Percentiles rank a stretch among this genome's conserved stretches.
Evolutionary conservation across 2,888 invertebrate genomes (phyloP).

Genomic region (Uropetala carovei): DNA sequence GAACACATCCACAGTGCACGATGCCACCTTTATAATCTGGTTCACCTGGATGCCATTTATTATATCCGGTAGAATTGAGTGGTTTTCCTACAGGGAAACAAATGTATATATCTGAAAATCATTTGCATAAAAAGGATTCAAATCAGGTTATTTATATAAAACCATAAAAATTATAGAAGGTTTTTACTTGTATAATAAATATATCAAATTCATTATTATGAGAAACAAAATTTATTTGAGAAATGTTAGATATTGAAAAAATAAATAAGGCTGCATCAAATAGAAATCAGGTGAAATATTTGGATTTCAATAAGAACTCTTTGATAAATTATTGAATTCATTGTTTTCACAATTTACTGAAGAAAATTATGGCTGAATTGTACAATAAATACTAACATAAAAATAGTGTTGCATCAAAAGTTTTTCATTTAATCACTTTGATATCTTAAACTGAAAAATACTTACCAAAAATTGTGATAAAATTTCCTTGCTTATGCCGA

Average conservation of each 20-base stretch:
- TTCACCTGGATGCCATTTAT: conserved; percentile 38
- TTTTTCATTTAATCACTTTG: background rate
- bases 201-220: background rate
- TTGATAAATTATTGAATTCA: too few species aligned
- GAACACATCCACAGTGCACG: background rate
- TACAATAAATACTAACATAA: background rate
- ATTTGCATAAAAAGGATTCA: background rate
- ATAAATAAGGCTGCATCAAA: background rate
- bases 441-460: background rate
- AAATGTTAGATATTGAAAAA: background rate
- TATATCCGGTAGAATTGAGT: conserved; percentile 25
- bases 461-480: background rate
- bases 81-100: background rate
- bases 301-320: too few species aligned
- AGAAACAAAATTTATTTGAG: background rate
- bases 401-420: background rate
- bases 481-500: background rate
- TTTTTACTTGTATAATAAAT: too few species aligned
- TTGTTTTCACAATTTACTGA: background rate
- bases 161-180: background rate
- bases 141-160: background rate
- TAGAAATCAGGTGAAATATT: too few species aligned
- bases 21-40: background rate
- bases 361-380: too few species aligned
- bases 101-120: background rate